Conservation (phyloP, 2,797 vertebrate genomes). For the Pachyuromys duprasi region DNA sequence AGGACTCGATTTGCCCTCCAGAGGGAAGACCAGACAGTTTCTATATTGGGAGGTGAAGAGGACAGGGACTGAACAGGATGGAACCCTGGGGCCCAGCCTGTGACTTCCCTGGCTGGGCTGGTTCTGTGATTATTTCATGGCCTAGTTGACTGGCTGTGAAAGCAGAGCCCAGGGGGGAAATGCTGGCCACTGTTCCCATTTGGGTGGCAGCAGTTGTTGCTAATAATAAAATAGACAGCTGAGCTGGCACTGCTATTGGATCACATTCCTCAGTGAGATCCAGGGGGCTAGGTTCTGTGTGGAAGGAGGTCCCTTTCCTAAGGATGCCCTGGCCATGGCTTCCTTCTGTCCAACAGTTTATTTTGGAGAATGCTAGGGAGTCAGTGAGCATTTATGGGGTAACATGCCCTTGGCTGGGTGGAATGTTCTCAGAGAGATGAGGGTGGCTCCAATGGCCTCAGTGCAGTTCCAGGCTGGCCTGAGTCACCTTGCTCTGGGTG, state of each 20-base stretch:
- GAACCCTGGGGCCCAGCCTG: conserved; percentile 15
- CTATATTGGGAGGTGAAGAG: conserved; percentile 40
- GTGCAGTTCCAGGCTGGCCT: conserved; percentile 47
- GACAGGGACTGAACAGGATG: background rate
- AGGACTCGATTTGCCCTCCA: background rate
- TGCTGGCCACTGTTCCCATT: background rate
- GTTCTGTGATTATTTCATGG: conserved; percentile 49
- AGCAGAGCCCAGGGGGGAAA: conserved; percentile 2
- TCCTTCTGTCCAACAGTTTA: background rate
- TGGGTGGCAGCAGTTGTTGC: conserved; percentile 63
- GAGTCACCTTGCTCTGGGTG: conserved; percentile 72
- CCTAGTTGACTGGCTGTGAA: conserved; percentile 40
- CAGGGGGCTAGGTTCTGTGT: background rate
- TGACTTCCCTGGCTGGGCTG: background rate
- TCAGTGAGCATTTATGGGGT: conserved; percentile 17
- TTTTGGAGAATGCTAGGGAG: background rate
- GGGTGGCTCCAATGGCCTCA: background rate
- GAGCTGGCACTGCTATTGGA: conserved; percentile 11
- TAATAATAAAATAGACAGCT: conserved; percentile 75
- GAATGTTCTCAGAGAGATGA: background rate
- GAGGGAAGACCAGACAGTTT: conserved; percentile 36
- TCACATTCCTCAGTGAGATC: conserved; percentile 37
- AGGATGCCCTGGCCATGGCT: background rate
- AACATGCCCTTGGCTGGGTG: background rate
- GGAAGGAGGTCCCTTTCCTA: background rate